A percentile compares a stretch with the other conserved stretches of the same genome.
Evolutionary conservation across 2,888 invertebrate genomes (phyloP).

Genomic region (Dusona sp.): DNA sequence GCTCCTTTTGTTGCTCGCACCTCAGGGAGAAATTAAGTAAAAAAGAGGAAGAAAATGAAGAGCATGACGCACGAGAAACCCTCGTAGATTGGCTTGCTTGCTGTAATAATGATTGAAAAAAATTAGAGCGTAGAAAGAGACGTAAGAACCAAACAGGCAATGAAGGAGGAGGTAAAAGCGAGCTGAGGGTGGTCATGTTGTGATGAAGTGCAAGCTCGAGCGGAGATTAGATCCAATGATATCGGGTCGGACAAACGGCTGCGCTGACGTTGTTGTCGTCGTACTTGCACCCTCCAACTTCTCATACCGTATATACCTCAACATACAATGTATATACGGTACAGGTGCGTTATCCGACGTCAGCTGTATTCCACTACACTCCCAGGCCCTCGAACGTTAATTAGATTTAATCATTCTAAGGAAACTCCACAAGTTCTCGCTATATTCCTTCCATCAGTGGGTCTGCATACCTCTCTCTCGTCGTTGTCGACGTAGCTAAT

Average conservation of each 20-base stretch:
- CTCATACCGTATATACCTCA: constrained; percentile 3
- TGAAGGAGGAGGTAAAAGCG: constrained; percentile 11
- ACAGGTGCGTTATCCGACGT: not conserved
- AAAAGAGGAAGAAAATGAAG: constrained; percentile 21
- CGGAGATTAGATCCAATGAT: constrained; percentile 49
- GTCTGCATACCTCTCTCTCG: constrained; percentile 28
- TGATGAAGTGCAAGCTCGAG: constrained; percentile 43
- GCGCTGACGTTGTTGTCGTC: constrained; percentile 22
- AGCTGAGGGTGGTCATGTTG: constrained; percentile 12
- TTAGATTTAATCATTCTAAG: constrained; percentile 64
- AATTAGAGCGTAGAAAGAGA: constrained; percentile 10
- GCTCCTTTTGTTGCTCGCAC: constrained; percentile 44
- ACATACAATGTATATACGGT: constrained; percentile 4
- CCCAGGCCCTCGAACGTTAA: constrained; percentile 50
- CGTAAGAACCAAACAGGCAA: constrained; percentile 9
- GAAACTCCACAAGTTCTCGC: constrained; percentile 67
- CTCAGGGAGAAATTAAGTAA: constrained; percentile 30
- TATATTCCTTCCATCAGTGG: constrained; percentile 39
- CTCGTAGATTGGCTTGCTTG: not conserved
- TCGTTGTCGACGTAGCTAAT: constrained; percentile 21
- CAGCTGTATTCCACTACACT: not conserved
- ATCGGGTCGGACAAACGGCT: constrained; percentile 39
- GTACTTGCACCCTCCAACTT: constrained; percentile 21
- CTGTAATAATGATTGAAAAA: constrained; percentile 3
- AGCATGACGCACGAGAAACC: constrained; percentile 2